These are phyloP conservation scores for Himalopsyche phryganea DNA, from an alignment of 1,140 invertebrate species.

Conservation along the genomic window DNA sequence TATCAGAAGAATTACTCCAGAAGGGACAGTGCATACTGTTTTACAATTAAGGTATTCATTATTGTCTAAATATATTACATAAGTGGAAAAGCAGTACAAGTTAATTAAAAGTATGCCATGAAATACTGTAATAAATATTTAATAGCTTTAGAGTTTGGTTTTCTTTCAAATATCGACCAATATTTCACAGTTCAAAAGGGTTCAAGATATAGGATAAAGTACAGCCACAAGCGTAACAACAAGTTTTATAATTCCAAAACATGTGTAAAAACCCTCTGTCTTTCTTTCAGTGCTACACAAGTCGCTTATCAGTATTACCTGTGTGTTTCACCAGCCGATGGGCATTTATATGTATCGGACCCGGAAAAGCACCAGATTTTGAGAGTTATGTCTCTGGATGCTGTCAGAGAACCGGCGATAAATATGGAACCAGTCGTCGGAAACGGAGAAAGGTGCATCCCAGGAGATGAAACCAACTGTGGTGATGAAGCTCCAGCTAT, in stretches of 20 bases:
- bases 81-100: background rate
- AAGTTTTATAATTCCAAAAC: too few species aligned
- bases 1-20: constrained; percentile 86
- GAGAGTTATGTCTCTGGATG: constrained; percentile 68
- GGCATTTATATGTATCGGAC: constrained; percentile 93
- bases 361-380: constrained; percentile 87
- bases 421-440: constrained; percentile 91
- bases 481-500: constrained; percentile 90
- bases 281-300: constrained; percentile 71
- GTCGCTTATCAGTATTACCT: constrained; percentile 94
- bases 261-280: too few species aligned
- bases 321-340: constrained; percentile 91
- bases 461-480: constrained; percentile 84
- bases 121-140: constrained; percentile 8
- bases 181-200: too few species aligned
- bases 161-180: too few species aligned
- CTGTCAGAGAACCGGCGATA: constrained; percentile 74
- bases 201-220: too few species aligned
- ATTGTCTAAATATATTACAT: too few species aligned
- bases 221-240: too few species aligned
- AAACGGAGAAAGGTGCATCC: constrained; percentile 92
- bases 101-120: background rate
- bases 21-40: constrained; percentile 88
- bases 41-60: constrained; percentile 76
- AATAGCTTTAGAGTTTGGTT: background rate